Base-by-base conservation (phyloP, 2,113 vertebrate species). In the Siniperca chuatsi region DNA sequence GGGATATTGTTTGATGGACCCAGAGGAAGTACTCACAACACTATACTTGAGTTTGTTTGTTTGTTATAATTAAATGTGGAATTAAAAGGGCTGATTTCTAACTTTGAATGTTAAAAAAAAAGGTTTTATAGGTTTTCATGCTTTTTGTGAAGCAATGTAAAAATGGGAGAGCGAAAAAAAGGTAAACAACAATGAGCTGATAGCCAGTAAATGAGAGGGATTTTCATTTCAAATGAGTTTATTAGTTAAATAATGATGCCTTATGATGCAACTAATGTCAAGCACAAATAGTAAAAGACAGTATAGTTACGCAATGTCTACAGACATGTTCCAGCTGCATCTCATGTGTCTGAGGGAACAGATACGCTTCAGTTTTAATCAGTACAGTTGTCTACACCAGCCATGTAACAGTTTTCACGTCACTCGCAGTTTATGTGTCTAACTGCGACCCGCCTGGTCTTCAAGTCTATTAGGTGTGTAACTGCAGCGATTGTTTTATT, bases 61-160 rank as follows among this genome's bases (percentile, higher is more conserved):
- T 77, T 82, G 20, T 67, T 77, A 20, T 79, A 57, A 76, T 84
- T 73, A 78, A 79, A 55, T 15, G 40, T 52, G 33, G 42, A 54
- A 18, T 18, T 25, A 8, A 37, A 20, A n/a, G 1, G 55, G 11
- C 20, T 44, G 37, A 40, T 73, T 35, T 48, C 48, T 55, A 79
- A 68, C 60, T 16, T 13, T 46, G 8, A 46, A 57, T 23, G 35
- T 33, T 57, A 33, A 25, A 40, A 40, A 21, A 8, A 9, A 13
- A 8, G 12, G 33, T 23, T 72, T n/a, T 23, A 70, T 3, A 3
- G 6, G 8, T 44, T n/a, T 58, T 3, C 9, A 8, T 8, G 8
- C 21, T 73, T 29, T 57, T 35, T 54, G 12, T 61, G 0, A 20
- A 11, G 18, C 1, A 35, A 1, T 48, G 33, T 11, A 4, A 6